A percentile compares a stretch with the other conserved stretches of the same genome.
Evolutionary conservation across 2,888 invertebrate species (phyloP).

Genomic region (Mythimna ferrago): DNA sequence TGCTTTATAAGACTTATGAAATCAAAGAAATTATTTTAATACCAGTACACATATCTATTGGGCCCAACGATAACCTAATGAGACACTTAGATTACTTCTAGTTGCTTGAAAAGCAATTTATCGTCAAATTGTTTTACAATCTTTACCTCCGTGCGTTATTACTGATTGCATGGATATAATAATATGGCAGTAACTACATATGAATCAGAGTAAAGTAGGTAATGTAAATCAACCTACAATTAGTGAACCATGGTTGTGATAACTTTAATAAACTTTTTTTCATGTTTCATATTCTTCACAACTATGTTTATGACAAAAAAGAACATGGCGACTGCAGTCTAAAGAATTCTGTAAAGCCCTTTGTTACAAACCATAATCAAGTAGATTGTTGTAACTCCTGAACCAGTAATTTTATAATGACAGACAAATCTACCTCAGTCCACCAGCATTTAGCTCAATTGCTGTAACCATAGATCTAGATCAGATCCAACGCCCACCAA

Average conservation of each 20-base stretch:
- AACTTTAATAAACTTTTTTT: conserved; percentile 40
- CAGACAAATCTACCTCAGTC: conserved; percentile 62
- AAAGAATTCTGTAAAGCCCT: conserved; percentile 32
- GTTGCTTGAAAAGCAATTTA: conserved; percentile 38
- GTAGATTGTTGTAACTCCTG: conserved; percentile 51
- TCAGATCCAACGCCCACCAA: conserved; percentile 73
- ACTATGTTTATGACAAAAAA: conserved; percentile 34
- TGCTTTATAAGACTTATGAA: background rate
- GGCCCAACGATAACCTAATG: conserved; percentile 21
- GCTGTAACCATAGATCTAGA: conserved; percentile 71
- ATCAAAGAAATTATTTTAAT: conserved; percentile 25
- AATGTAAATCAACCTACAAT: conserved; percentile 14
- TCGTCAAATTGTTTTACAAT: conserved; percentile 49
- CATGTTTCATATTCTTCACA: conserved; percentile 27
- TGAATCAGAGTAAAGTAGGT: conserved; percentile 25
- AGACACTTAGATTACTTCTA: conserved; percentile 24
- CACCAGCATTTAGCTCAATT: conserved; percentile 68
- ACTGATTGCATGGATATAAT: conserved; percentile 36
- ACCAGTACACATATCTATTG: background rate
- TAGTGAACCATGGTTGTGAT: conserved; percentile 26
- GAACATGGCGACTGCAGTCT: conserved; percentile 7
- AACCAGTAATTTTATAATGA: conserved; percentile 64
- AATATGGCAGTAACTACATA: conserved; percentile 39
- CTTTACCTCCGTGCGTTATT: conserved; percentile 21
- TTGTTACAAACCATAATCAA: conserved; percentile 57